These are phyloP conservation scores for Alosa sapidissima DNA, from an alignment of 2,797 vertebrate species.

Conservation along the genomic window DNA sequence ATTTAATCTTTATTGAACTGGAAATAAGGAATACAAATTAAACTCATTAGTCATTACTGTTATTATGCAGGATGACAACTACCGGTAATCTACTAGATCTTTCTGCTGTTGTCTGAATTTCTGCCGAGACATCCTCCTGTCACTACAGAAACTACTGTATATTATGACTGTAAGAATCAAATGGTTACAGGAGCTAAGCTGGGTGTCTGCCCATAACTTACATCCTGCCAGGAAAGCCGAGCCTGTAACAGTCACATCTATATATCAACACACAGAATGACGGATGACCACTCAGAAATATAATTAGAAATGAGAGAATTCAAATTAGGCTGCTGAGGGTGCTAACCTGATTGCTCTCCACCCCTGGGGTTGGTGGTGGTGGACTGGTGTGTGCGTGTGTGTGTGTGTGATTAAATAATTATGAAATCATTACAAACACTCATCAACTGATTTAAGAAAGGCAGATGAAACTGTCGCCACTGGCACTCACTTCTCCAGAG, in stretches of 20 bases:
- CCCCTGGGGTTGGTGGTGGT: conserved; percentile 16
- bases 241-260: conserved; percentile 82
- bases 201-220: conserved; percentile 76
- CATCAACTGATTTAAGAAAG: conserved; percentile 21
- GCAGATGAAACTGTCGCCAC: neutral
- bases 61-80: too few relatives aligned
- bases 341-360: conserved; percentile 45
- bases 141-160: too few relatives aligned
- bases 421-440: conserved; percentile 33
- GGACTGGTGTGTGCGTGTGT: conserved; percentile 7
- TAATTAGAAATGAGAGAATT: conserved; percentile 84
- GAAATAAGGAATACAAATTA: too few relatives aligned
- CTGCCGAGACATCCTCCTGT: too few relatives aligned
- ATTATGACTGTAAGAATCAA: too few relatives aligned
- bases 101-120: too few relatives aligned
- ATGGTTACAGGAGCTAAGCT: neutral
- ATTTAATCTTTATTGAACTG: too few relatives aligned
- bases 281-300: conserved; percentile 86
- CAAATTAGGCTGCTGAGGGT: conserved; percentile 69
- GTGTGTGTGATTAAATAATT: conserved; percentile 44
- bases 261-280: conserved; percentile 84
- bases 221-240: conserved; percentile 82
- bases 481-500: neutral
- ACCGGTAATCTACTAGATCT: too few relatives aligned
- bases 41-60: too few relatives aligned